Evolutionary conservation across 2,888 invertebrate species (phyloP).

Genomic region (Panorpa germanica): DNA sequence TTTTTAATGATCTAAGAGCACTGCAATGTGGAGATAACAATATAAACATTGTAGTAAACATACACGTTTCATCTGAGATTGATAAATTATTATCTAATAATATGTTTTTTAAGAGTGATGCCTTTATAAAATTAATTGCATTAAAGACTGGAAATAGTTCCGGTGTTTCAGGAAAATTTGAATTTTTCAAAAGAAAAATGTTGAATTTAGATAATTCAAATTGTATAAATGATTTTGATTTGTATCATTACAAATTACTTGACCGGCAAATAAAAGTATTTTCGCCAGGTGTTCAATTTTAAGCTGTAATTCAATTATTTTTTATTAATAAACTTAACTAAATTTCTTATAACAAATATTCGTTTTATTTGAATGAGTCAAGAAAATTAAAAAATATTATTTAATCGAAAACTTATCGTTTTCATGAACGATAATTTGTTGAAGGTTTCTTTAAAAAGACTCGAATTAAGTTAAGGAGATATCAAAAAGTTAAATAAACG

Average conservation of each 20-base stretch:
- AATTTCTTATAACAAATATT: too few relatives aligned
- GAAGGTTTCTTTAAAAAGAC: too few relatives aligned
- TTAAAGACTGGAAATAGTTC: conserved; percentile 52
- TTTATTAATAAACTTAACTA: too few relatives aligned
- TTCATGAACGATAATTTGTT: too few relatives aligned
- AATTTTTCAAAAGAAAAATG: conserved; percentile 18
- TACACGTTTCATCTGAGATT: conserved; percentile 33
- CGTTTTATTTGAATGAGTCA: too few relatives aligned
- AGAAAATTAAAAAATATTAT: too few relatives aligned
- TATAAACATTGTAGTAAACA: conserved; percentile 34
- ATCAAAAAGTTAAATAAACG: too few relatives aligned
- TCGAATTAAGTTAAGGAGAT: too few relatives aligned
- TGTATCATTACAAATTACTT: conserved; percentile 47
- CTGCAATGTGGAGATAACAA: conserved; percentile 21
- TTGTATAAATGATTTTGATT: conserved; percentile 11
- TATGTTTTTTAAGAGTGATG: conserved; percentile 40
- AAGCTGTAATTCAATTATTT: too few relatives aligned
- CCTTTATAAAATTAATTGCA: conserved; percentile 39
- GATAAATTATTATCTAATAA: conserved; percentile 37
- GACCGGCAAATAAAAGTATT: conserved; percentile 58
- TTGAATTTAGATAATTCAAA: conserved; percentile 10
- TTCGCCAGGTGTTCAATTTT: conserved; percentile 44
- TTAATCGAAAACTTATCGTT: too few relatives aligned
- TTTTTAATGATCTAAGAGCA: conserved; percentile 26
- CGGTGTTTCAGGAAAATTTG: conserved; percentile 51